phyloP scores from a whole-genome alignment of 2,113 vertebrate genomes.

The Ochotona curzoniae region DNA sequence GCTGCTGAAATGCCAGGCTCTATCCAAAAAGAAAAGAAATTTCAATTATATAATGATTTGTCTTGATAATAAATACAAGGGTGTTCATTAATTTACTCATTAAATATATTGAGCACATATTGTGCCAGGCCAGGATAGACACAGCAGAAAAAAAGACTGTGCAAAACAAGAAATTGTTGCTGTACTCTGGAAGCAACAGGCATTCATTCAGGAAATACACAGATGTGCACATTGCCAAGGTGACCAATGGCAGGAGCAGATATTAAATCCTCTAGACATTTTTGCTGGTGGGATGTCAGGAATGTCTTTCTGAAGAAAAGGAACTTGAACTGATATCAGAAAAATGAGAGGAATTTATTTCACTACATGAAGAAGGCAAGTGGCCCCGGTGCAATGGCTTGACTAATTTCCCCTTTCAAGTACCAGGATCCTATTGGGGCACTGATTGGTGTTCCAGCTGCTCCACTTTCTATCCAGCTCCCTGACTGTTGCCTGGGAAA shows the following conservation, averaged over 20 bases:
- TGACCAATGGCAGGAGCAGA: neutral
- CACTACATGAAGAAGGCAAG: neutral
- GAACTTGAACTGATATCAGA: neutral
- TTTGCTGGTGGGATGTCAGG: neutral
- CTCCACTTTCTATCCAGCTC: no score
- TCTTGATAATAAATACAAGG: constrained; percentile 34
- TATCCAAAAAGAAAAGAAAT: constrained; percentile 51
- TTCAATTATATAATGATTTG: constrained; percentile 18
- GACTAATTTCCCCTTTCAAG: no score
- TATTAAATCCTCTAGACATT: neutral
- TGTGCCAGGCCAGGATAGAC: neutral
- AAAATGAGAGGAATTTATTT: neutral
- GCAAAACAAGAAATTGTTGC: neutral
- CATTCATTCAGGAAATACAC: neutral
- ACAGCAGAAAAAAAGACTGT: neutral
- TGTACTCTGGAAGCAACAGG: neutral
- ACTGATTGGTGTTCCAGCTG: no score
- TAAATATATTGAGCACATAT: neutral
- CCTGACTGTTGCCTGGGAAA: no score
- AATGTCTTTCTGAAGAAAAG: neutral
- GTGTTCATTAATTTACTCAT: constrained; percentile 12
- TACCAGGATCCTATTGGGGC: no score
- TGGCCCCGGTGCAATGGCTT: no score
- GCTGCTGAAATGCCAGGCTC: constrained; percentile 14
- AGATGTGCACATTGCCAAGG: neutral